Conservation (phyloP, 2,797 vertebrate species). For the Molossus molossus region DNA sequence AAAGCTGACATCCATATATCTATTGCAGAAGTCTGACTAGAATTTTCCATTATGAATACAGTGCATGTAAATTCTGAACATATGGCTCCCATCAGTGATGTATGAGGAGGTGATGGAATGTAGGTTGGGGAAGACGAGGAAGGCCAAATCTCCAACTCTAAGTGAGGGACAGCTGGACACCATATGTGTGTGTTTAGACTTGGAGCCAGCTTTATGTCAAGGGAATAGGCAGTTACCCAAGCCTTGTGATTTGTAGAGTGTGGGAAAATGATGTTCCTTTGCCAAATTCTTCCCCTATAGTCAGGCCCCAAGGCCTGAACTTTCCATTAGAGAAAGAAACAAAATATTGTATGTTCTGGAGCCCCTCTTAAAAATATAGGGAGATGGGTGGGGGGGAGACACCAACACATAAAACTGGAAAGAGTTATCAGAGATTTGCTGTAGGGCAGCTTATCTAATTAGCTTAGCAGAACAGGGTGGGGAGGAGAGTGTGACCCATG, state of each 20-base stretch:
- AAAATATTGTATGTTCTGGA: conserved; percentile 64
- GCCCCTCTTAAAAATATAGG: conserved; percentile 20
- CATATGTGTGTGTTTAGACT: conserved; percentile 81
- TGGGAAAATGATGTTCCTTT: conserved; percentile 76
- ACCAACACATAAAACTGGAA: conserved; percentile 32
- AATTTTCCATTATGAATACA: conserved; percentile 80
- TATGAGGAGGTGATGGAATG: conserved; percentile 72
- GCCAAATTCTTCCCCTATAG: conserved; percentile 71
- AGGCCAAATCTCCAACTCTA: conserved; percentile 78
- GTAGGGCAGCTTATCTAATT: conserved; percentile 57
- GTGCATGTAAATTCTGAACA: neutral
- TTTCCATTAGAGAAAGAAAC: conserved; percentile 73
- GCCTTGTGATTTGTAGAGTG: conserved; percentile 81
- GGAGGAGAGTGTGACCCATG: neutral
- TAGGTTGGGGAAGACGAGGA: conserved; percentile 78
- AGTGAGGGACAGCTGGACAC: conserved; percentile 84
- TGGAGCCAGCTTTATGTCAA: conserved; percentile 82
- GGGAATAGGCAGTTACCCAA: conserved; percentile 81
- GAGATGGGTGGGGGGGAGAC: neutral
- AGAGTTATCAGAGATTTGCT: conserved; percentile 50
- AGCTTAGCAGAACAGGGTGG: neutral
- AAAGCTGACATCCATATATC: conserved; percentile 84
- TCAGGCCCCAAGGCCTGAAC: conserved; percentile 63
- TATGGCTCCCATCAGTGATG: conserved; percentile 75
- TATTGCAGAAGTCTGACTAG: conserved; percentile 84